Evolutionary conservation across 2,888 invertebrate species (phyloP).

Genomic region (Agrochola macilenta): DNA sequence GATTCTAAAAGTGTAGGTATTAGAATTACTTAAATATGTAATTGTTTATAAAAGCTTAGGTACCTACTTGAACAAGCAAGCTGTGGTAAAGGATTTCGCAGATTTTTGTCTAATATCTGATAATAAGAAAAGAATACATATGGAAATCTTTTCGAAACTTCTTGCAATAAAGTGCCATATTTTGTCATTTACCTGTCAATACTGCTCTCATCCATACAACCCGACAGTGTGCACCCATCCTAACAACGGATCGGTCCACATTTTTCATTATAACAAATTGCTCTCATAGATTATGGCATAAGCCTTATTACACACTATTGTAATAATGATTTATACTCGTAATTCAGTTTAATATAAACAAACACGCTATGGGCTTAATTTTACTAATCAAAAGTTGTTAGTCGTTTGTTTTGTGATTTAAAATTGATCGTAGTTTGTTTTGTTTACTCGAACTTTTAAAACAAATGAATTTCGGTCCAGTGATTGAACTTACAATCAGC

Average conservation of each 20-base stretch:
- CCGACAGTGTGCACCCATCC: slow-evolving; percentile 29
- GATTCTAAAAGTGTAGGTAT: neutral
- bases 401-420: neutral
- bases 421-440: neutral
- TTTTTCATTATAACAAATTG: slow-evolving; percentile 58
- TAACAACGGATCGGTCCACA: slow-evolving; percentile 41
- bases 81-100: no score
- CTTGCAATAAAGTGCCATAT: neutral
- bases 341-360: slow-evolving; percentile 58
- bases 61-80: neutral
- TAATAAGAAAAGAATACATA: neutral
- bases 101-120: no score
- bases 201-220: neutral
- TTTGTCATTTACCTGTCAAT: neutral
- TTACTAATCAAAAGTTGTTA: slow-evolving; percentile 7
- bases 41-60: neutral
- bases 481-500: neutral
- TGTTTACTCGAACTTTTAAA: neutral
- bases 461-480: neutral
- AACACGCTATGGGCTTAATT: slow-evolving; percentile 53
- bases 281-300: slow-evolving; percentile 57
- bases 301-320: slow-evolving; percentile 60
- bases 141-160: neutral
- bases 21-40: neutral
- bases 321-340: slow-evolving; percentile 63